phyloP scores from a whole-genome alignment of 2,797 vertebrate genomes.

The Balearica regulorum region DNA sequence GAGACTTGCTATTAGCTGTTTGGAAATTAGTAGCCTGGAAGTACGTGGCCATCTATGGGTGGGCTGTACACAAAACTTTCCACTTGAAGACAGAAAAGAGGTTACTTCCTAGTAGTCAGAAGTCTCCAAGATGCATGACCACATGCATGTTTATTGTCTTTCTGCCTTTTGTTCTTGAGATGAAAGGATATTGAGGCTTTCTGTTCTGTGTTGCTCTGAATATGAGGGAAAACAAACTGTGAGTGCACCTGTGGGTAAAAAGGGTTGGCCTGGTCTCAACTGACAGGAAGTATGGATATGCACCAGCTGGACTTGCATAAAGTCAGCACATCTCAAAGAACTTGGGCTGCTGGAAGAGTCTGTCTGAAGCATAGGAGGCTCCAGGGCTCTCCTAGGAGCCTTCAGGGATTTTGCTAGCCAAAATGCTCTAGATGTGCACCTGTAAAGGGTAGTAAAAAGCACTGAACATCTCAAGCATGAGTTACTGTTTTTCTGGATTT shows the following conservation, averaged over 20 bases:
- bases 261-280: background rate
- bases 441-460: background rate
- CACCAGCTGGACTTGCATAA: fast-evolving
- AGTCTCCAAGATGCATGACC: background rate
- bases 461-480: background rate
- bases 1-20: background rate
- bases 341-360: background rate
- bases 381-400: background rate
- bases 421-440: background rate
- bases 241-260: background rate
- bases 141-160: background rate
- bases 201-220: background rate
- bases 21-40: background rate
- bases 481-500: background rate
- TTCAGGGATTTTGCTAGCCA: background rate
- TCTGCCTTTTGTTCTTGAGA: background rate
- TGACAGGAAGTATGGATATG: background rate
- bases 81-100: background rate
- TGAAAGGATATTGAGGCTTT: background rate
- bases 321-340: background rate
- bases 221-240: background rate
- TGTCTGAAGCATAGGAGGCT: background rate
- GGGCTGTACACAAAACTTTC: background rate
- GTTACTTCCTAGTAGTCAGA: background rate
- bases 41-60: background rate